Conservation (phyloP, 2,113 vertebrate species). For the Nasalis larvatus region DNA sequence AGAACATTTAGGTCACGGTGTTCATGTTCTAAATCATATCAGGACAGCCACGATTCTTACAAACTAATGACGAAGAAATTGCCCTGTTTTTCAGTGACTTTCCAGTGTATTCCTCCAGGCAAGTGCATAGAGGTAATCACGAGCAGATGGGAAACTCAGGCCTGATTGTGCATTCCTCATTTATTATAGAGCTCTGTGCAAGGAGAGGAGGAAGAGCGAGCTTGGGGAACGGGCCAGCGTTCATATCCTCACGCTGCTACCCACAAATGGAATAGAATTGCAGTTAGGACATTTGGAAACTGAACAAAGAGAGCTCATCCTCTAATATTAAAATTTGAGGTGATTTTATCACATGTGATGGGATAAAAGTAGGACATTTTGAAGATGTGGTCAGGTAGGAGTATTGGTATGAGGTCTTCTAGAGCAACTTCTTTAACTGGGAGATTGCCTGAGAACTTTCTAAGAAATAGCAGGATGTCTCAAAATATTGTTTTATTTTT, state of each 20-base stretch:
- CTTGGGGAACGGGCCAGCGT: not conserved
- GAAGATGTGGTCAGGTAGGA: slow-evolving; percentile 8
- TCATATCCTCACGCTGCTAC: not conserved
- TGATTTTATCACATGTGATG: not conserved
- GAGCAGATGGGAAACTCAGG: not conserved
- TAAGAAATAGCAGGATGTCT: not conserved
- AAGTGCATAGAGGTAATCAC: not conserved
- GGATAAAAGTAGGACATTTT: slow-evolving; percentile 2
- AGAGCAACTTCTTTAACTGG: not conserved
- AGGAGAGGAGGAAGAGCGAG: not conserved
- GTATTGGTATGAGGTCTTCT: not conserved
- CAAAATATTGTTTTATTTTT: not conserved
- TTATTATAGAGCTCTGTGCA: not conserved
- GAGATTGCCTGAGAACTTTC: not conserved
- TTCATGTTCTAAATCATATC: slow-evolving; percentile 18
- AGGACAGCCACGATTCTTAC: not conserved
- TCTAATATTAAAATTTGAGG: not conserved
- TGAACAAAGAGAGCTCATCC: not conserved
- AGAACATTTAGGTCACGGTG: not conserved
- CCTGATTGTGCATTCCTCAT: not conserved
- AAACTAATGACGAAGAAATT: slow-evolving; percentile 29
- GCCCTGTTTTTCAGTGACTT: slow-evolving; percentile 37
- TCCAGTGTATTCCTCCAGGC: not conserved
- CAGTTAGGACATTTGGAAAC: slow-evolving; percentile 6
- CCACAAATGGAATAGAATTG: slow-evolving; percentile 23